Evolutionary conservation across 2,797 vertebrate species (phyloP).

Genomic region (Cuculus canorus): DNA sequence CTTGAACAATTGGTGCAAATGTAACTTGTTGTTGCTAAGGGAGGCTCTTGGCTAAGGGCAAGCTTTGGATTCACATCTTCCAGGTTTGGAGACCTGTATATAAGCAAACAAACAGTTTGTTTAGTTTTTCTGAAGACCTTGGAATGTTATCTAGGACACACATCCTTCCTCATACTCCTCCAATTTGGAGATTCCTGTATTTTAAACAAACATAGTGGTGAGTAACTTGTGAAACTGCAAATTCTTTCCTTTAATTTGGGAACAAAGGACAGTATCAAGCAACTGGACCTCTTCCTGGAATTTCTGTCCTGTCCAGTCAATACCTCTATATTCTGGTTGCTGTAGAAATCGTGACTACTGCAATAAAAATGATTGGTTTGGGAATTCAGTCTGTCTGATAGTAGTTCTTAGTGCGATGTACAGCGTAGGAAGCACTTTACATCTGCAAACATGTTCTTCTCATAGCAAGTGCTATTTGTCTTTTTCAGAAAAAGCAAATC

Average conservation of each 20-base stretch:
- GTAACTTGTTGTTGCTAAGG: slow-evolving; percentile 52
- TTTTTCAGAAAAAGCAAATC: not conserved
- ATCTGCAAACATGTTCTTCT: not conserved
- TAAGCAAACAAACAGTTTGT: not conserved
- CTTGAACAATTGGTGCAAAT: slow-evolving; percentile 49
- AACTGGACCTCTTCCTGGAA: slow-evolving; percentile 20
- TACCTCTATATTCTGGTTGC: slow-evolving; percentile 20
- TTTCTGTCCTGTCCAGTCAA: not conserved
- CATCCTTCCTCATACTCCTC: not conserved
- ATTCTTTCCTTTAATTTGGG: not conserved
- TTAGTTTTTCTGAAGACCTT: slow-evolving; percentile 20
- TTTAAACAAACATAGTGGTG: not conserved
- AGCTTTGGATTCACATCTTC: not conserved
- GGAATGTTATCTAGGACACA: not conserved
- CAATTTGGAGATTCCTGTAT: slow-evolving; percentile 2
- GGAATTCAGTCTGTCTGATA: slow-evolving; percentile 1
- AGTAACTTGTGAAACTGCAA: not conserved
- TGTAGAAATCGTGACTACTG: slow-evolving; percentile 11
- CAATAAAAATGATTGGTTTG: not conserved
- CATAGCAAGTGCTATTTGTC: not conserved
- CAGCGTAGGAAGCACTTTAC: not conserved
- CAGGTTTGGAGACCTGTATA: slow-evolving; percentile 21
- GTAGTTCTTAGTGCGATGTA: slow-evolving; percentile 3
- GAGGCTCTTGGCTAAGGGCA: slow-evolving; percentile 24
- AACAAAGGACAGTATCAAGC: not conserved